Evolutionary conservation across 2,113 vertebrate species (phyloP).

Genomic region (Pseudonaja textilis): DNA sequence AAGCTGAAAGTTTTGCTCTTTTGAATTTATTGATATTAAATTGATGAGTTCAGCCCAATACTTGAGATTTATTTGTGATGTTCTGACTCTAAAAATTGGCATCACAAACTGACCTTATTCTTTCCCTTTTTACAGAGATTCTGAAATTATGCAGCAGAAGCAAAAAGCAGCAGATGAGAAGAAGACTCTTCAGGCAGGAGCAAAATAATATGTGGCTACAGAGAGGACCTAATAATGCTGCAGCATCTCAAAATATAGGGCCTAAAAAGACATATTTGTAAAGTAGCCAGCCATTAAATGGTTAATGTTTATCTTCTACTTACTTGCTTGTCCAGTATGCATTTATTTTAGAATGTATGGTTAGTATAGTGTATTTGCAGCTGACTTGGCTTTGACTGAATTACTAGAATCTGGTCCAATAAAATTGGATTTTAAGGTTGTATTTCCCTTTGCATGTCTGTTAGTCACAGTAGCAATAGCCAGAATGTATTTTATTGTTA

Average conservation of each 20-base stretch:
- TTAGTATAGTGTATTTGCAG: constrained; percentile 40
- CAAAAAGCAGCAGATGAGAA: constrained; percentile 76
- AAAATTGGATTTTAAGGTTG: constrained; percentile 46
- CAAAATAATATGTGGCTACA: constrained; percentile 57
- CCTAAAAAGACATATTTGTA: constrained; percentile 46
- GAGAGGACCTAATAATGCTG: constrained; percentile 50
- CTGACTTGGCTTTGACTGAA: constrained; percentile 16
- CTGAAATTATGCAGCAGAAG: constrained; percentile 80
- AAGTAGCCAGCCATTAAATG: constrained; percentile 34
- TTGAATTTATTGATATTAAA: not conserved
- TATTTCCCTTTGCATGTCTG: constrained; percentile 51
- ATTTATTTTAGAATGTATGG: constrained; percentile 47
- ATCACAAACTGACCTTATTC: not conserved
- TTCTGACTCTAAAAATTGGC: not conserved
- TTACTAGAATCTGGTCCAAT: constrained; percentile 48
- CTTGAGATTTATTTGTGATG: not conserved
- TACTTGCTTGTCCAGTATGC: constrained; percentile 54
- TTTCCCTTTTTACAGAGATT: constrained; percentile 64
- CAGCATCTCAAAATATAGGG: constrained; percentile 31
- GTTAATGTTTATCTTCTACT: constrained; percentile 39
- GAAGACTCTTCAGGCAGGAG: constrained; percentile 68
- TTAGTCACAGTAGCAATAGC: constrained; percentile 46
- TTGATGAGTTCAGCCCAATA: not conserved
- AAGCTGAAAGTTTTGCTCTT: not conserved
- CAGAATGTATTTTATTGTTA: constrained; percentile 42